Base-by-base conservation (phyloP, 2,113 vertebrate species). In the Rafetus swinhoei region DNA sequence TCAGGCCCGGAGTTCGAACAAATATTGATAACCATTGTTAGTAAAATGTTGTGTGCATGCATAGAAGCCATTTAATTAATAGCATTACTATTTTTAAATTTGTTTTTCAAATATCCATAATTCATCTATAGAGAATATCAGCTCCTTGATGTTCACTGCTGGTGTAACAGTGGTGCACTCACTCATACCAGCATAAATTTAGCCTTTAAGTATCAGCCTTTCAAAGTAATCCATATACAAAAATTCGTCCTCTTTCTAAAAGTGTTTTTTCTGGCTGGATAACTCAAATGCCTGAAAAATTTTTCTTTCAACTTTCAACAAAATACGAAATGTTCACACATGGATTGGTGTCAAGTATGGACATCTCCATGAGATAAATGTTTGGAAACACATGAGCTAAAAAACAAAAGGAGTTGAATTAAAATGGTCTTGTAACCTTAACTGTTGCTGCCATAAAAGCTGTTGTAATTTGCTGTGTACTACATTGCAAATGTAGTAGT, bases 161-260 rank as follows among this genome's bases (percentile, higher is more conserved):
- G 96, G 85, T 74, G 35, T 45, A 74, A 69, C 62, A 91, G 86
- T 59, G 12, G 84, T 90, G 79, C 80, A 32, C 35, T 93, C 87
- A 89, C 92, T 94, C 83, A 95, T 89, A 89, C 88, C 83, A 60
- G 54, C 22, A 86, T 82, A 53, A 87, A 91, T 85, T 53, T 92
- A 95, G 83, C 72, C 89, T 92, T 94, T 18, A 55, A 92, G 80
- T 84, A 94, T 94, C 89, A 90, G 69, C 65, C 88, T 81, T 12
- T 80, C 79, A 85, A 86, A 90, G 86, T 95, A 90, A 85, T 32
- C 27, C 88, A 84, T 76, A 85, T 56, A 92, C 77, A 86, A 4
- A 92, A 94, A 35, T 25, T 85, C 19, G 35, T 82, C 62, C n/a
- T 2, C 80, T 22, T 25, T 7, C 4, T 62, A 39, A 56, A 19